phyloP scores from a whole-genome alignment of 1,140 invertebrate species.

The Drosophila leontia region DNA sequence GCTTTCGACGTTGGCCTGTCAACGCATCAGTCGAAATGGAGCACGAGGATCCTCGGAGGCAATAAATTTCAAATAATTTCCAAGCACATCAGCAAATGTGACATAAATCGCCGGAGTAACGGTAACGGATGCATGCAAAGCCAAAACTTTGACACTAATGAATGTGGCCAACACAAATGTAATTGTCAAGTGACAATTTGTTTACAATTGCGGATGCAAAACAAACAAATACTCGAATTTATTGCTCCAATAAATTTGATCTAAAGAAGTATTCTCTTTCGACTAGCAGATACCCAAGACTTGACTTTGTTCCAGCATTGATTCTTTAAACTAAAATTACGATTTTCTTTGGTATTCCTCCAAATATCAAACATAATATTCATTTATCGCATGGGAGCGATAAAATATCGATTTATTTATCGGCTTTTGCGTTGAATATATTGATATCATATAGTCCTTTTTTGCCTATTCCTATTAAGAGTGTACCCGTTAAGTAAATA shows the following conservation, averaged over 20 bases:
- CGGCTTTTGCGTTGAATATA: too few species aligned
- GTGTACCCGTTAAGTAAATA: background rate
- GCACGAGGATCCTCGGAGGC: constrained; percentile 69
- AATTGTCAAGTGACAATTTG: constrained; percentile 77
- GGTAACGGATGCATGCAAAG: constrained; percentile 64
- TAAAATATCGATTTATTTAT: background rate
- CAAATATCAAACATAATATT: too few species aligned
- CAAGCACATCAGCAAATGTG: constrained; percentile 49
- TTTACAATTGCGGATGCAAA: constrained; percentile 59
- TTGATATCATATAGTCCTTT: background rate
- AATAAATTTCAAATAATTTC: constrained; percentile 71
- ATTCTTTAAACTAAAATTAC: too few species aligned
- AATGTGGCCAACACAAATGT: constrained; percentile 68
- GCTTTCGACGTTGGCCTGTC: constrained; percentile 54
- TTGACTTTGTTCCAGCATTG: too few species aligned
- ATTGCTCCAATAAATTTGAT: constrained; percentile 21
- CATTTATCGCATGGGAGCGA: background rate
- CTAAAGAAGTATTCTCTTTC: too few species aligned
- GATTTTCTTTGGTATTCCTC: too few species aligned
- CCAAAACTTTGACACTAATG: constrained; percentile 71
- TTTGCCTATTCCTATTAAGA: background rate
- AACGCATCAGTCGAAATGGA: constrained; percentile 73
- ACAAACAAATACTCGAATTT: constrained; percentile 38
- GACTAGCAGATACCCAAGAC: constrained; percentile 7
- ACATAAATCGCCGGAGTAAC: constrained; percentile 60